Base-by-base conservation (phyloP, 1,140 invertebrate species). In the Phocides pigmalion region DNA sequence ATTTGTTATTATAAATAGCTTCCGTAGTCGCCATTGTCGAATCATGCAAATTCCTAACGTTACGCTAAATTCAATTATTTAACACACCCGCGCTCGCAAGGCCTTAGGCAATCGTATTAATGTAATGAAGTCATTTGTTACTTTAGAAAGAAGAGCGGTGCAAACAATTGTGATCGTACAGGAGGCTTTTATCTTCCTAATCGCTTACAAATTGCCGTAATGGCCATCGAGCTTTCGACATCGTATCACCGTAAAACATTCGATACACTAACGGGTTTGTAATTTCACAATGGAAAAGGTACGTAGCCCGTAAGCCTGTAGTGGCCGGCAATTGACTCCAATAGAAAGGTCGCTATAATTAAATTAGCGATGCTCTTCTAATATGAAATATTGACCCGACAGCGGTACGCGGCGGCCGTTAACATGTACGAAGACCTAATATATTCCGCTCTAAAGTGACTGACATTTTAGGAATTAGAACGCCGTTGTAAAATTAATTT, bases 281-380 rank as follows among this genome's bases (percentile, higher is more conserved):
- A 32, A 59, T 59, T 59, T 59, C 54, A 35, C 61, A 64, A 62
- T 64, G 22, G 35, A 39, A 59, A 67, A 67, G 61, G 53, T 62
- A 53, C 50, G 14, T 42, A 16, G 32, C 35, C 19, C n/a, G n/a
- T 42, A 22, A 20, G 32, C 64, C 46, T 58, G 53, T 62, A 67
- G 62, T 54, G 39, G 59, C 44, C 62, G 69, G 66, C 82, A 87
- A 84, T 89, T 87, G 81, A 85, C 79, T 82, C 70, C 74, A 85
- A 84, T 89, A 73, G 79, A 82, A 82, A 87, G 81, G 82, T 84
- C 86, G 78, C 54, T 39, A 62, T 89, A 82, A 85, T 89, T 82
- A 74, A 82, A 87, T 89, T 85, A 87, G 68, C 79, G 53, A 46
- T 44, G 49, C 61, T 69, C 70, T 71, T 37, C 73, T 85, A 84